Percentiles rank a stretch among this genome's conserved stretches.
Evolutionary conservation across 2,888 invertebrate genomes (phyloP).

Genomic region (Drymonia ruficornis): DNA sequence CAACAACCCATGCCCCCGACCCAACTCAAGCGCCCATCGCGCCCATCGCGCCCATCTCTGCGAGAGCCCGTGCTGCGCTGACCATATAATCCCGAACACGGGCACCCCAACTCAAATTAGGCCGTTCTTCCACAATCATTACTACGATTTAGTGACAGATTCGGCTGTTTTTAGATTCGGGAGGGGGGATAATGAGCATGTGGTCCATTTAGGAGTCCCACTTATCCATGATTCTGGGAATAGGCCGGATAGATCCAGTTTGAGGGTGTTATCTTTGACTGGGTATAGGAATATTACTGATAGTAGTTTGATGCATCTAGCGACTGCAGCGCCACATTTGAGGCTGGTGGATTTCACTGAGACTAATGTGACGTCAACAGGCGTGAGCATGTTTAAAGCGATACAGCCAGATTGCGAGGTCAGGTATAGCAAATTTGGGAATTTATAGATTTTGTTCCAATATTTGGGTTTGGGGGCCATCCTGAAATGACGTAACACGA

Average conservation of each 20-base stretch:
- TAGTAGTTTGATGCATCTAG: constrained; percentile 85
- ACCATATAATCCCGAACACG: neutral
- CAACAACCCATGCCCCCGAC: neutral
- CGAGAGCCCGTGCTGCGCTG: constrained; percentile 5
- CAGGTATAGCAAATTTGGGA: constrained; percentile 35
- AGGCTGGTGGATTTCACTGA: constrained; percentile 87
- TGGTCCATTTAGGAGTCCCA: constrained; percentile 56
- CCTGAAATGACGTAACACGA: too few relatives aligned
- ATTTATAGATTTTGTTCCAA: neutral
- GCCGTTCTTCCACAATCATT: constrained; percentile 7
- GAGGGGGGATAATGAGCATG: constrained; percentile 54
- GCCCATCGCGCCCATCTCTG: neutral
- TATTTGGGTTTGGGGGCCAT: too few relatives aligned
- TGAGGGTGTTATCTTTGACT: constrained; percentile 80
- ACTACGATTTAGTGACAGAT: constrained; percentile 58
- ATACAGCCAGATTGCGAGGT: constrained; percentile 86
- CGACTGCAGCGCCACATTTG: constrained; percentile 85
- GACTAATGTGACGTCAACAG: constrained; percentile 86
- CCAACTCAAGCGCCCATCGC: too few relatives aligned
- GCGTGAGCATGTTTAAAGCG: constrained; percentile 85
- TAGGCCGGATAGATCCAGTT: constrained; percentile 70
- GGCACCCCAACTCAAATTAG: neutral
- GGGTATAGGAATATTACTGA: constrained; percentile 87
- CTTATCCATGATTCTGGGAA: constrained; percentile 23
- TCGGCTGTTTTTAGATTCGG: constrained; percentile 65